Base-by-base conservation (phyloP, 2,888 invertebrate genomes). In the Chrysolina oricalcia region DNA sequence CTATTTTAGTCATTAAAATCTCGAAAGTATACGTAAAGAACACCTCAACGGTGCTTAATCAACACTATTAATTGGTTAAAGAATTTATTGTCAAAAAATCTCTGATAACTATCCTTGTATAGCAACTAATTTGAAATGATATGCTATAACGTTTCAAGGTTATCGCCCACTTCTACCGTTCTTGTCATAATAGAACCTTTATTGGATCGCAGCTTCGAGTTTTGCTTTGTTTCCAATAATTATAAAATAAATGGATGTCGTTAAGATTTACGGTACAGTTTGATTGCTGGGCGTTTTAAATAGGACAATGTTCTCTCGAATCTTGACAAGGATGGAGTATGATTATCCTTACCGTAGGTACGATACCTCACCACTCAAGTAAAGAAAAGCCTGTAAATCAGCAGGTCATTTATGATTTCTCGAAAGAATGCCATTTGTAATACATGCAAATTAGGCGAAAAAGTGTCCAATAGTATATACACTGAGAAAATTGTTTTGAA, bases 251-350 rank as follows among this genome's bases (percentile, higher is more conserved):
- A 59, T 59, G 35, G 15, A 59, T n/a, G 23, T 35, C 27, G 59
- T 59, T 27, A 27, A 59, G 35, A 27, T 59, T 59, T 59, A 59
- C 59, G 13, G 59, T 35, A 27, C 59, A 35, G 59, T 59, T 59
- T 59, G 27, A 59, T 59, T 59, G n/a, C 59, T 59, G 59, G 59
- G 59, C 59, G 59, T 59, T 27, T 19, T 35, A 35, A 59, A 59
- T 59, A 27, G 59, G n/a, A 59, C 35, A 59, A 35, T 59, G 59
- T 59, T 59, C 27, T n/a, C n/a, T 59, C 27, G 27, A 35, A 59
- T 27, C 59, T 10, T 59, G 35, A 59, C 59, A 35, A 27, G n/a
- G 59, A 59, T 35, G 15, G n/a, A 27, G 10, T 48, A 21, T 59
- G 35, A 59, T 59, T 53, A 21, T 19, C 6, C 21, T 11, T 53